Evolutionary conservation across 2,113 vertebrate species (phyloP).

Genomic region (Otis tarda): DNA sequence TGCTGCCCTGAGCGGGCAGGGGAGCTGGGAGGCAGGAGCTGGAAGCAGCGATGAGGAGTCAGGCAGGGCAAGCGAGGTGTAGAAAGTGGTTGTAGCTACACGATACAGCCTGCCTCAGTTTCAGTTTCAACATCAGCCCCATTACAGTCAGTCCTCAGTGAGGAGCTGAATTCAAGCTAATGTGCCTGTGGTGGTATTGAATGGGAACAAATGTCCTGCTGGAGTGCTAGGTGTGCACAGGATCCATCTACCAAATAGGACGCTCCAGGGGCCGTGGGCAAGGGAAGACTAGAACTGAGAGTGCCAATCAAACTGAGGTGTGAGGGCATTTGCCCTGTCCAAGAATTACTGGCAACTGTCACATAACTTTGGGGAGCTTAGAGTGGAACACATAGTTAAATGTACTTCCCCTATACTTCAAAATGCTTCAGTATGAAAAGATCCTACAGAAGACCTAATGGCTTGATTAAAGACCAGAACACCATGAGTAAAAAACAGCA

Average conservation of each 20-base stretch:
- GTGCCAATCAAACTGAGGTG: not conserved
- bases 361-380: not conserved
- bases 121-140: not conserved
- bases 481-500: not conserved
- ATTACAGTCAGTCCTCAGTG: not conserved
- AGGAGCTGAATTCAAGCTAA: not conserved
- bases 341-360: not conserved
- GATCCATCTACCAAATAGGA: not conserved
- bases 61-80: not conserved
- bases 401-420: accelerated
- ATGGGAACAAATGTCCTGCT: accelerated
- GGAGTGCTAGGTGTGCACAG: not conserved
- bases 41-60: not conserved
- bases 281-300: not conserved
- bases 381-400: not conserved
- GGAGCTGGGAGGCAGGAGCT: not conserved
- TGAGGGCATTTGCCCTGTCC: not conserved
- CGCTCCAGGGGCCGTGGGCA: not conserved
- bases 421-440: not conserved
- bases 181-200: not conserved
- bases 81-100: not conserved
- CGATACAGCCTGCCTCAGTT: not conserved
- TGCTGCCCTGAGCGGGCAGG: accelerated
- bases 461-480: not conserved
- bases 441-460: not conserved